These are phyloP conservation scores for Automeris io DNA, from an alignment of 2,888 invertebrate species.

Conservation along the genomic window DNA sequence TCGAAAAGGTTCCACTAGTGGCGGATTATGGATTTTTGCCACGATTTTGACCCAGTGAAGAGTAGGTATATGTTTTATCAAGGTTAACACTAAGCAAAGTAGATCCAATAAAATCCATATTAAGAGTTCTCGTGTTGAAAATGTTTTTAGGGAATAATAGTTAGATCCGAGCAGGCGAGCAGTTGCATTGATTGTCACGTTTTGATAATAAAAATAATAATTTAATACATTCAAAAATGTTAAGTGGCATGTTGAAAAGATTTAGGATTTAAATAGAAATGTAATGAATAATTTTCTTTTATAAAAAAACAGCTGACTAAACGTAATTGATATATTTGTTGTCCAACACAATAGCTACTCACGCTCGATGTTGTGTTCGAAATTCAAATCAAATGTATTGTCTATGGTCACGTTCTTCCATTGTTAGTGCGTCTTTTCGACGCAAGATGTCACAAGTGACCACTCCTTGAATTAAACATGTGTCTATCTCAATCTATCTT, in stretches of 20 bases:
- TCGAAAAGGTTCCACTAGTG: too few species aligned
- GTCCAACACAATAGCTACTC: constrained; percentile 6
- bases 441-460: constrained; percentile 7
- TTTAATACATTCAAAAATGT: too few species aligned
- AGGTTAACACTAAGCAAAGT: too few species aligned
- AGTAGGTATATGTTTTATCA: too few species aligned
- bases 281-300: constrained; percentile 18
- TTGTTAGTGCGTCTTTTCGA: constrained; percentile 11
- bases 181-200: too few species aligned
- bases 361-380: constrained; percentile 17
- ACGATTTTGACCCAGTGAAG: too few species aligned
- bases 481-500: constrained; percentile 14
- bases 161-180: too few species aligned
- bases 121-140: too few species aligned
- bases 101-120: too few species aligned
- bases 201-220: too few species aligned
- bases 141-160: too few species aligned
- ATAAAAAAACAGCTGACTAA: constrained; percentile 41
- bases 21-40: too few species aligned
- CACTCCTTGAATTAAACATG: constrained; percentile 10
- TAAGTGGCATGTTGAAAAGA: not conserved
- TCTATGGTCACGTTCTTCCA: constrained; percentile 63
- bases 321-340: constrained; percentile 41
- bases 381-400: constrained; percentile 44
- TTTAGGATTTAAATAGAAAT: constrained; percentile 5